phyloP scores from a whole-genome alignment of 2,888 invertebrate species.

The Catocala sponsa region DNA sequence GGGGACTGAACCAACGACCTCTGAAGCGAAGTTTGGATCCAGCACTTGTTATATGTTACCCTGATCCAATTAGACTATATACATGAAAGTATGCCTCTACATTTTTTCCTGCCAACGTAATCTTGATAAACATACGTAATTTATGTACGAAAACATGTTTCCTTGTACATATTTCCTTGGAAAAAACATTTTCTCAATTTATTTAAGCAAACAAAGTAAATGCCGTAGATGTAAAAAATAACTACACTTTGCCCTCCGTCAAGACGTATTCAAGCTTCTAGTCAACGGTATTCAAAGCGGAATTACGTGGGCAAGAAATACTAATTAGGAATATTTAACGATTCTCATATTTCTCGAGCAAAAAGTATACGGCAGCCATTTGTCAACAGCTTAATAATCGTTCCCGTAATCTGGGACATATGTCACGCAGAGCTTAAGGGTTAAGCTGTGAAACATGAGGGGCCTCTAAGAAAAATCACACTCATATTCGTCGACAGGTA shows the following conservation, averaged over 20 bases:
- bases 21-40: neutral
- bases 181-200: slow-evolving; percentile 16
- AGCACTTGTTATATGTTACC: neutral
- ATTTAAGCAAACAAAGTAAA: slow-evolving; percentile 10
- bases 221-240: slow-evolving; percentile 2
- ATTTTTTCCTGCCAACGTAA: slow-evolving; percentile 5
- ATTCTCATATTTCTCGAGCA: slow-evolving; percentile 1
- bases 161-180: slow-evolving; percentile 17
- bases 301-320: slow-evolving; percentile 16
- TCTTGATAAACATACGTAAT: slow-evolving; percentile 14
- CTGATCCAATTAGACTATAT: slow-evolving; percentile 6
- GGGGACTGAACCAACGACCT: slow-evolving; percentile 5
- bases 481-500: slow-evolving; percentile 16
- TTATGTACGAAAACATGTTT: slow-evolving; percentile 10
- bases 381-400: slow-evolving; percentile 42
- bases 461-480: slow-evolving; percentile 40
- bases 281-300: slow-evolving; percentile 13
- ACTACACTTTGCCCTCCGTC: slow-evolving; percentile 14
- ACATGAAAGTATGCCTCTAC: neutral
- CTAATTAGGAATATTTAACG: slow-evolving; percentile 27
- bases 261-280: slow-evolving; percentile 20
- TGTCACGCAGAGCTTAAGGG: slow-evolving; percentile 42
- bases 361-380: slow-evolving; percentile 22
- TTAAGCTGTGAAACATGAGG: slow-evolving; percentile 40
- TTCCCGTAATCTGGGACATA: slow-evolving; percentile 41